A percentile compares a stretch with the other conserved stretches of the same genome.
These are phyloP conservation scores for Toxostoma redivivum DNA, from an alignment of 2,113 vertebrate species.

Conservation along the genomic window DNA sequence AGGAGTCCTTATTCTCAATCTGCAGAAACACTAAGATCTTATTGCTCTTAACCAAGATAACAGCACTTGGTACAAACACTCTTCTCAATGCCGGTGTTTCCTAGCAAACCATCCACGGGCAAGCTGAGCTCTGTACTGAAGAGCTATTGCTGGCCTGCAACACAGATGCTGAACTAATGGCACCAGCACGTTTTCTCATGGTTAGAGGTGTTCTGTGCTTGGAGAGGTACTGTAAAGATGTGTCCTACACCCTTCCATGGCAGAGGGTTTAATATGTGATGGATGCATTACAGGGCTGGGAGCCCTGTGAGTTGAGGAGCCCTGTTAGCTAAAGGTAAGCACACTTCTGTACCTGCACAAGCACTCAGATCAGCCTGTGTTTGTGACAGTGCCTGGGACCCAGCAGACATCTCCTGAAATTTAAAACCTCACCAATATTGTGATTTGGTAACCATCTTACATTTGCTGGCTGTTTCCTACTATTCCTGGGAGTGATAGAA, in stretches of 20 bases:
- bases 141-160: background rate
- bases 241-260: fast-evolving
- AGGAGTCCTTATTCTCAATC: background rate
- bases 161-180: background rate
- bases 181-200: background rate
- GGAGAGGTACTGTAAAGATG: background rate
- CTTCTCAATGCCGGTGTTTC: background rate
- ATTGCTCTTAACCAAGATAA: background rate
- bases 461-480: background rate
- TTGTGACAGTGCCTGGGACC: background rate
- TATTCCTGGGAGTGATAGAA: background rate
- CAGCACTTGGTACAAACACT: fast-evolving
- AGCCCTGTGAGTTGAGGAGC: background rate
- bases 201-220: background rate
- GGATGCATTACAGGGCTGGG: background rate
- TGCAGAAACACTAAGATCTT: background rate
- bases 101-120: background rate
- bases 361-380: background rate
- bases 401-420: background rate
- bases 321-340: background rate
- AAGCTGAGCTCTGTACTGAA: background rate
- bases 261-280: background rate
- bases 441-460: background rate
- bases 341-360: background rate
- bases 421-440: background rate